Evolutionary conservation across 2,888 invertebrate genomes (phyloP).

Genomic region (Sesamia inferens): DNA sequence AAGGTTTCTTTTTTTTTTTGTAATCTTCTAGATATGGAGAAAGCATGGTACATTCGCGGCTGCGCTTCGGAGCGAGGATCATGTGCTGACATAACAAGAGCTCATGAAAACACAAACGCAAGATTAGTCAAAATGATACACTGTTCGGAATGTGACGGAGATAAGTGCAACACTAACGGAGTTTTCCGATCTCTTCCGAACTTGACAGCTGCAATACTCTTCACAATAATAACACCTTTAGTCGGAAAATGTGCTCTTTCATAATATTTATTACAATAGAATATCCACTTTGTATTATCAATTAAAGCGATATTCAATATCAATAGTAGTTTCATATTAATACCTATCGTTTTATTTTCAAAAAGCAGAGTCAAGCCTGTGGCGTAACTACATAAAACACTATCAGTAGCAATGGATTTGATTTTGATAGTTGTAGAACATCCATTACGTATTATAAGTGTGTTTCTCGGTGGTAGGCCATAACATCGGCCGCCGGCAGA

Average conservation of each 20-base stretch:
- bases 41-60: constrained; percentile 77
- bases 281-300: constrained; percentile 7
- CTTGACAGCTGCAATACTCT: constrained; percentile 70
- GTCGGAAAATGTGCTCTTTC: constrained; percentile 76
- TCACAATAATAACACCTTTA: constrained; percentile 75
- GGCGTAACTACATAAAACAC: too few relatives aligned
- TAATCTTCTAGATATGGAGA: constrained; percentile 71
- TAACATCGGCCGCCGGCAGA: too few relatives aligned
- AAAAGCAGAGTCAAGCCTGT: too few relatives aligned
- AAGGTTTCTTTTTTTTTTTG: constrained; percentile 14
- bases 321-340: neutral
- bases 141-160: constrained; percentile 80
- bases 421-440: too few relatives aligned
- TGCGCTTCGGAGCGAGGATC: constrained; percentile 80
- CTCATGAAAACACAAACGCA: constrained; percentile 65
- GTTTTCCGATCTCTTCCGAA: constrained; percentile 71
- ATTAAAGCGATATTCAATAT: constrained; percentile 34
- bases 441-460: too few relatives aligned
- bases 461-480: too few relatives aligned
- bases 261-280: constrained; percentile 45
- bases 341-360: neutral
- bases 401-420: too few relatives aligned
- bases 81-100: constrained; percentile 75
- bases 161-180: constrained; percentile 75
- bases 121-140: constrained; percentile 70